A percentile compares a stretch with the other conserved stretches of the same genome.
Conservation (phyloP, 2,113 vertebrate species). For the Formicarius rufipectus region DNA sequence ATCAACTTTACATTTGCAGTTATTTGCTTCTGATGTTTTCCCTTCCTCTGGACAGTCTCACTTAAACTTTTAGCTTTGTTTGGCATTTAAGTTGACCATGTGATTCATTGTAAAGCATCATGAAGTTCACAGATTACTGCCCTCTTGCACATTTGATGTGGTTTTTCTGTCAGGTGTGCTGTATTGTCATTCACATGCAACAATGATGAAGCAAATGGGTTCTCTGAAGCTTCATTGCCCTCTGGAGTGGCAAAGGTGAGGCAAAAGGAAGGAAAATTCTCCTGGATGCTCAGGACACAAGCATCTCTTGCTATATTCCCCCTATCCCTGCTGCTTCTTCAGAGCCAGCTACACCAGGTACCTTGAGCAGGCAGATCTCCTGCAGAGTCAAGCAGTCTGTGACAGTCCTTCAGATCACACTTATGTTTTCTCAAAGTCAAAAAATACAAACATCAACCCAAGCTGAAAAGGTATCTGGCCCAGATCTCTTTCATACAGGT, state of each 20-base stretch:
- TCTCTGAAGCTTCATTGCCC: background rate
- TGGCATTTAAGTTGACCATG: background rate
- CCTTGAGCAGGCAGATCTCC: background rate
- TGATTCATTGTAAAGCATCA: background rate
- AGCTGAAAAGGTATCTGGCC: background rate
- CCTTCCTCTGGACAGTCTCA: background rate
- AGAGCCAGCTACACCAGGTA: fast-evolving
- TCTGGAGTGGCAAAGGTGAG: background rate
- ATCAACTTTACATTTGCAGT: background rate
- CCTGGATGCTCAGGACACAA: background rate
- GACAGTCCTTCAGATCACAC: background rate
- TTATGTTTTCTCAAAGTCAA: background rate
- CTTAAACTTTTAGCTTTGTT: background rate
- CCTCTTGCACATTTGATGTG: background rate
- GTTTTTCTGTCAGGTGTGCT: background rate
- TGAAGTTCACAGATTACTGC: background rate
- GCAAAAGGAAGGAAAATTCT: background rate
- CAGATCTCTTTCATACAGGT: background rate
- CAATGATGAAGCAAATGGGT: background rate
- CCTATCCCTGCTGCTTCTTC: background rate
- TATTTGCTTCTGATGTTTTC: background rate
- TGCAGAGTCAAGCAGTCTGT: background rate
- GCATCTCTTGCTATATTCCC: background rate
- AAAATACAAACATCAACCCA: background rate
- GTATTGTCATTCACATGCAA: background rate